Base-by-base conservation (phyloP, 2,888 invertebrate genomes). In the Macaria liturata region DNA sequence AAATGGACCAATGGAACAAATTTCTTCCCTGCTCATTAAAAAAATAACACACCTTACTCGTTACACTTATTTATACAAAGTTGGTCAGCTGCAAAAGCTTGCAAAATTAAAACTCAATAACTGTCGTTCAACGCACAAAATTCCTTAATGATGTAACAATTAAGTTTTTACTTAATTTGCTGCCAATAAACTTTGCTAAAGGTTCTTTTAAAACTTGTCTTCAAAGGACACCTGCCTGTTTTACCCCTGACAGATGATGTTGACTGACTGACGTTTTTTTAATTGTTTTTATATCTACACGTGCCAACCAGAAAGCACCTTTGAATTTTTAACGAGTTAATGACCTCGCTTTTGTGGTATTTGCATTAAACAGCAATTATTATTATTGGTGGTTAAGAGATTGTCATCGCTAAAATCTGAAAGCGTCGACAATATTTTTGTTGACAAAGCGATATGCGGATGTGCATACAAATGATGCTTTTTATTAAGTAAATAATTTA, bases 191-290 rank as follows among this genome's bases (percentile, higher is more conserved):
- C 37, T 47, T 46, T 9, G 55, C 62, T 64, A 68, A 70, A 70
- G 67, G 65, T 69, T 64, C 57, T 66, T 60, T 67, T 68, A 61
- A 45, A 64, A 58, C 64, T 43, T 52, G 49, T 34, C 43, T 57
- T 49, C 46, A n/a, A 9, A 9, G 34, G 44, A 49, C 81, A 81
- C 80, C 82, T 82, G 83, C 73, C 60, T 55, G 53, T 61, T 60
- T 67, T 72, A 74, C 71, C 74, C 62, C 68, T 68, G 73, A 67
- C 79, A 78, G 76, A 76, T 79, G 77, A 72, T 72, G 54, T 55
- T 50, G 50, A 59, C 49, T 54, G 58, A 64, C 60, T 66, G 68
- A 67, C 66, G 59, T 65, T 47, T 62, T 62, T 51, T 57, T 43
- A 51, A 37, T n/a, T 51, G 42, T 32, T 30, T 34, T 56, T 50